Evolutionary conservation across 2,113 vertebrate species (phyloP).

Genomic region (Xiphophorus couchianus): DNA sequence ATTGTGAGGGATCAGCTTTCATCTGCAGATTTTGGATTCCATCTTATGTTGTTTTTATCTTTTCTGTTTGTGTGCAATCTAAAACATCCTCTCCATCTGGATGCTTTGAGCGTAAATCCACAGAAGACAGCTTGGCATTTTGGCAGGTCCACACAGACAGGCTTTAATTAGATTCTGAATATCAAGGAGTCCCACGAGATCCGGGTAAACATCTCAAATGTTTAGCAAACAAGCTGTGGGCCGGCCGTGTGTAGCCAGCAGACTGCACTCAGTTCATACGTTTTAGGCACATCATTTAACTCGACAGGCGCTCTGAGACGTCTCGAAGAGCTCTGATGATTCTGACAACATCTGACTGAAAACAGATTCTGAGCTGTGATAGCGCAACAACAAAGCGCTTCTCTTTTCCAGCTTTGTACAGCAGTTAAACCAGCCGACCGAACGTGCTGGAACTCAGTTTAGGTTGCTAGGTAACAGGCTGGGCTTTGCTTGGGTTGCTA

Average conservation of each 20-base stretch:
- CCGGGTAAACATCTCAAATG: background rate
- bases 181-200: background rate
- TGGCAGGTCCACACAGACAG: background rate
- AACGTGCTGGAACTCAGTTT: too few species aligned
- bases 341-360: too few species aligned
- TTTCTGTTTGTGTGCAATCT: background rate
- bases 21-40: background rate
- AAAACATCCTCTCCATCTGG: background rate
- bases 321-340: too few species aligned
- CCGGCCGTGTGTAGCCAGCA: background rate
- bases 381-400: too few species aligned
- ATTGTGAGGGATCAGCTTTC: background rate
- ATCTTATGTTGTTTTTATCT: background rate
- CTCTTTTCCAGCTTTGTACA: too few species aligned
- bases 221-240: rapidly evolving
- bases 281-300: background rate
- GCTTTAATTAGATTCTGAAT: background rate
- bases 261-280: background rate
- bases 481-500: too few species aligned
- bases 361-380: too few species aligned
- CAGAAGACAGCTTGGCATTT: background rate
- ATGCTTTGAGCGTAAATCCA: background rate
- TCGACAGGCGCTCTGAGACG: too few species aligned
- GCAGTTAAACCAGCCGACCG: too few species aligned
- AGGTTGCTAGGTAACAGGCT: too few species aligned